Base-by-base conservation (phyloP, 2,888 invertebrate species). In the Acanthoscelides obtectus region DNA sequence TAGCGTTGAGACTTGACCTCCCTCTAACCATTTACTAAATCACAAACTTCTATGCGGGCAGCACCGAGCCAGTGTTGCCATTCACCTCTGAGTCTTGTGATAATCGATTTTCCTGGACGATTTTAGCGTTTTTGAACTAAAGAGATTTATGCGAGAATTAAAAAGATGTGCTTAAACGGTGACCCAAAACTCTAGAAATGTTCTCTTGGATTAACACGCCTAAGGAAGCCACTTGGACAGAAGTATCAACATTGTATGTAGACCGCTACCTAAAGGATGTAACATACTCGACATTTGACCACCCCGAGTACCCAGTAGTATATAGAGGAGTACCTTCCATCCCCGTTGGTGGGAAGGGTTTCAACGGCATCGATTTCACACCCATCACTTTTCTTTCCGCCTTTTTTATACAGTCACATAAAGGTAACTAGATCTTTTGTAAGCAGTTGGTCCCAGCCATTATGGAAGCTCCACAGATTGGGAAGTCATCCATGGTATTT, bases 211-310 rank as follows among this genome's bases (percentile, higher is more conserved):
- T 86, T 77, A 83, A 84, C 77, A 77, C 77, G 73, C 80, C 82
- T 80, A 84, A 86, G 80, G 85, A 86, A 83, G 88, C 87, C 71
- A 88, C 86, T 79, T 89, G 89, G 89, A 83, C 84, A 69, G 88
- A 89, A 74, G 72, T 86, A 20, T 86, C 88, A n/a, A 85, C 82
- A 68, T 82, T 89, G 69, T 90, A 88, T 81, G 82, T 87, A 73
- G 73, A 73, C 64, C 88, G 88, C 78, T 85, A 85, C 67, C 86
- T 83, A 68, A 90, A 90, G 84, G 89, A 89, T 81, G 86, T 92
- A 78, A 90, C 92, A 19, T 89, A 91, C 77, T 92, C 92, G 65
- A 90, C 90, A 79, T 81, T 88, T 69, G 92, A 93, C 81, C 87
- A 86, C 76, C 88, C 90, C 78, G 91, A 87, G 75, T 83, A 82